phyloP scores from a whole-genome alignment of 2,888 invertebrate species.

The Nomada ferruginata region DNA sequence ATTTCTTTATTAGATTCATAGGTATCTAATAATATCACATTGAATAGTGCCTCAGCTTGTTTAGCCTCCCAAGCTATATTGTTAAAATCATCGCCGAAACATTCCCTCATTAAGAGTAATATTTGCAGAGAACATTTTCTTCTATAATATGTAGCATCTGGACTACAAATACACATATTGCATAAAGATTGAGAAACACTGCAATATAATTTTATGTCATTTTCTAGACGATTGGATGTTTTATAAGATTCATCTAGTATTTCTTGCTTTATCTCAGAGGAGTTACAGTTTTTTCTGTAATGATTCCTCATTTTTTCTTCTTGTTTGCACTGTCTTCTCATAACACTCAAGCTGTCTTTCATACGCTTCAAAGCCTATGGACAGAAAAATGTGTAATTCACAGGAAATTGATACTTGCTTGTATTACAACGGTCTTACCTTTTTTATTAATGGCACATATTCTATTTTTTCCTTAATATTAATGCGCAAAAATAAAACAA shows the following conservation, averaged over 20 bases:
- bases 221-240: slow-evolving; percentile 69
- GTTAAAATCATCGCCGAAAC: slow-evolving; percentile 66
- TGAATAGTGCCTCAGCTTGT: slow-evolving; percentile 85
- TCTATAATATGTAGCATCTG: slow-evolving; percentile 88
- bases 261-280: slow-evolving; percentile 53
- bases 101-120: slow-evolving; percentile 81
- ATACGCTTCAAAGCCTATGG: slow-evolving; percentile 84
- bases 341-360: slow-evolving; percentile 83
- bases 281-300: slow-evolving; percentile 7
- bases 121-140: slow-evolving; percentile 87
- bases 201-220: slow-evolving; percentile 82
- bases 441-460: slow-evolving; percentile 89
- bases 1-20: slow-evolving; percentile 91
- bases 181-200: slow-evolving; percentile 85
- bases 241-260: slow-evolving; percentile 26
- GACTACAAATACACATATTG: slow-evolving; percentile 85
- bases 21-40: slow-evolving; percentile 88
- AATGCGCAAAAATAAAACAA: slow-evolving; percentile 87
- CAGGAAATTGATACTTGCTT: no score
- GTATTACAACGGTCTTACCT: slow-evolving; percentile 84
- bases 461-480: slow-evolving; percentile 90
- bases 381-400: not conserved
- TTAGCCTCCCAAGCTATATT: slow-evolving; percentile 57
- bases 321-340: slow-evolving; percentile 68
- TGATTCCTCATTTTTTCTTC: slow-evolving; percentile 48